Evolutionary conservation across 2,888 invertebrate species (phyloP).

Genomic region (Callinectes sapidus): DNA sequence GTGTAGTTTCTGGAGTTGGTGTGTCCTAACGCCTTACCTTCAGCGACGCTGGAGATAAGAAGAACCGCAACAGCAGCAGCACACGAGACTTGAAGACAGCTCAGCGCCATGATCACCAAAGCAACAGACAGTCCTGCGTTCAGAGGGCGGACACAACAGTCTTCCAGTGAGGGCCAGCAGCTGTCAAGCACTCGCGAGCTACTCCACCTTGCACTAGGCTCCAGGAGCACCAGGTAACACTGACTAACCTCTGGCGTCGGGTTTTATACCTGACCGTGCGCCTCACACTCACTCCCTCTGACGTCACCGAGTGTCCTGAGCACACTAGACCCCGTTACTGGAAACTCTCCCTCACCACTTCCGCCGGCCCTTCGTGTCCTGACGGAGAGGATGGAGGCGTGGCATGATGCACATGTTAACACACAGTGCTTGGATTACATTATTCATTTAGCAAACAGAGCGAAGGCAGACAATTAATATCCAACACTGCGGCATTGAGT

Average conservation of each 20-base stretch:
- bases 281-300: background rate
- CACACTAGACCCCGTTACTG: background rate
- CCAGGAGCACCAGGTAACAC: constrained; percentile 27
- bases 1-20: background rate
- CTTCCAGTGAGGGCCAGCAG: background rate
- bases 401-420: background rate
- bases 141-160: constrained; percentile 6
- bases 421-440: background rate
- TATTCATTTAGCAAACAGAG: background rate
- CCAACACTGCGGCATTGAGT: background rate
- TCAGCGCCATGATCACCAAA: constrained; percentile 26
- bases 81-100: constrained; percentile 30
- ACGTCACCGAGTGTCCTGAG: constrained; percentile 29
- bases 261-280: constrained; percentile 29
- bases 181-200: constrained; percentile 29
- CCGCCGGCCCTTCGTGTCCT: background rate
- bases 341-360: background rate
- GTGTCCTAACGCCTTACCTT: background rate
- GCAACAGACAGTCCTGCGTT: background rate
- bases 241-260: background rate
- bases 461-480: background rate
- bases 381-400: background rate
- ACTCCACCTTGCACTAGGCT: constrained; percentile 20
- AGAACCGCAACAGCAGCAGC: constrained; percentile 22
- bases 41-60: constrained; percentile 28